Conservation (phyloP, 2,113 vertebrate species). For the Penelope pileata region DNA sequence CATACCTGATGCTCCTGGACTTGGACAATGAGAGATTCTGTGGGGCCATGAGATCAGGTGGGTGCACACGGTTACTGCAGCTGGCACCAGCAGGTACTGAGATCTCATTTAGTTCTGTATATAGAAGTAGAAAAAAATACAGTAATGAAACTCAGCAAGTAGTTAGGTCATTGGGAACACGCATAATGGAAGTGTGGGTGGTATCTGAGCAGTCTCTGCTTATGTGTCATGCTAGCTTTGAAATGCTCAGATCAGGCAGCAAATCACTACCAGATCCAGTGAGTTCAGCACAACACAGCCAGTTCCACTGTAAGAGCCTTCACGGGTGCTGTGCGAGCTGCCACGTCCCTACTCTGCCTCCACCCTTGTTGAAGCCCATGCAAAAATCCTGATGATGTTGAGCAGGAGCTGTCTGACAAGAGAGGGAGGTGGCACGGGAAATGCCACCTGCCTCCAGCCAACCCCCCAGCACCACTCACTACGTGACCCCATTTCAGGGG, state of each 20-base stretch:
- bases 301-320: background rate
- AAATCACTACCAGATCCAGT: background rate
- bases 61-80: background rate
- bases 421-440: background rate
- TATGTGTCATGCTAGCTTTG: background rate
- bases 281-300: background rate
- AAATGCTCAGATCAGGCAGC: background rate
- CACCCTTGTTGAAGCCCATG: background rate
- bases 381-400: background rate
- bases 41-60: background rate
- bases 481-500: background rate
- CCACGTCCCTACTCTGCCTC: background rate
- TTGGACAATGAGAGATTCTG: background rate
- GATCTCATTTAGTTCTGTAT: background rate
- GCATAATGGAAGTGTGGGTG: slow-evolving; percentile 19
- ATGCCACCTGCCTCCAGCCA: background rate
- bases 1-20: background rate
- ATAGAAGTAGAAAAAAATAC: background rate
- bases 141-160: background rate
- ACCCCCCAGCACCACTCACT: background rate
- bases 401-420: background rate
- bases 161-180: slow-evolving; percentile 22
- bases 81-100: background rate
- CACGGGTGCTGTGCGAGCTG: background rate
- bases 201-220: slow-evolving; percentile 3